phyloP scores from a whole-genome alignment of 2,888 invertebrate genomes.

The Anodontia alba region DNA sequence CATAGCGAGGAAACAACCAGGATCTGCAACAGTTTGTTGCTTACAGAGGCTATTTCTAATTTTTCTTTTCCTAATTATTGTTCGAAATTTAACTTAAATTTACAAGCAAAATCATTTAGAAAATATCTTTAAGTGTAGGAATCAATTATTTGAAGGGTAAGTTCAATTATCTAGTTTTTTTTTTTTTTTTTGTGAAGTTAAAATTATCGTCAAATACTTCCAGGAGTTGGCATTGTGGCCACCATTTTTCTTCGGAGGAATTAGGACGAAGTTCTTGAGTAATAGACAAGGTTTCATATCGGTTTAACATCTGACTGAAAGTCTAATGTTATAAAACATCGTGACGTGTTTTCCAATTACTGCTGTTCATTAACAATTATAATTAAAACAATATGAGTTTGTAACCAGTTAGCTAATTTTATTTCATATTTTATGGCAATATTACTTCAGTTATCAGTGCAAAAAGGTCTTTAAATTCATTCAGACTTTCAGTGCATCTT shows the following conservation, averaged over 20 bases:
- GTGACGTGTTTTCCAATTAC: neutral
- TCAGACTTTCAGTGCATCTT: too few relatives aligned
- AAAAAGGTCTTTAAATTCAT: too few relatives aligned
- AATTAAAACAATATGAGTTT: neutral
- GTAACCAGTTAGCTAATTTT: neutral
- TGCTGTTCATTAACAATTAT: neutral
- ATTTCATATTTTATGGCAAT: too few relatives aligned
- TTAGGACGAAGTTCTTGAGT: neutral
- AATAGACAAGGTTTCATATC: neutral
- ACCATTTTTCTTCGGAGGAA: neutral
- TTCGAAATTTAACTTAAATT: neutral
- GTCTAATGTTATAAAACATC: neutral
- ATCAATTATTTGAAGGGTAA: neutral
- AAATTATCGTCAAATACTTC: neutral
- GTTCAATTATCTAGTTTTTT: neutral
- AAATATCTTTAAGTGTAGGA: neutral
- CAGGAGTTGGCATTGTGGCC: neutral
- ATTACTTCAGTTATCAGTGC: too few relatives aligned
- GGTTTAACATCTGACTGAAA: neutral
- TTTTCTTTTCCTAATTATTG: too few relatives aligned
- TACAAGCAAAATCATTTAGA: neutral
- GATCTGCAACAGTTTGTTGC: too few relatives aligned
- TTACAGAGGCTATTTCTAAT: too few relatives aligned
- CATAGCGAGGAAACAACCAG: too few relatives aligned
- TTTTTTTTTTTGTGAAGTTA: neutral